Evolutionary conservation across 2,113 vertebrate genomes (phyloP), one percentile per base, ranked within the genome.

Genomic region (Halcyon malimbica): DNA sequence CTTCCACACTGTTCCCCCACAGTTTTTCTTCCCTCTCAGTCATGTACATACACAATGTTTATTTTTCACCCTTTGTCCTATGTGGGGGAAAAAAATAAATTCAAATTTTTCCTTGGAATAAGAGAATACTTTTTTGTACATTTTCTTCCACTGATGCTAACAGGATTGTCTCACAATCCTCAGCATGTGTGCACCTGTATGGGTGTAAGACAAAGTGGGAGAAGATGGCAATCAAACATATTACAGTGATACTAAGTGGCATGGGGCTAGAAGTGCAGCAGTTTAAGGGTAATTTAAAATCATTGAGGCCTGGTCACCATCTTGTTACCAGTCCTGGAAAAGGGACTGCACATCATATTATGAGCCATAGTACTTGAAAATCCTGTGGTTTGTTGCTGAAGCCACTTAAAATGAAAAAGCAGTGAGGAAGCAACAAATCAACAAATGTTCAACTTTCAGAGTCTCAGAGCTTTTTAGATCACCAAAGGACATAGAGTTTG

Each of bases 1-100:
- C n/a, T 87, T 56, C 54, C 39, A 78, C 1, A 0, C 42, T 2
- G 0, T 44, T 89, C 10, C 25, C 71, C 31, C 15, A 3, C 2
- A 3, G 25, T 53, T 88, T 85, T 69, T 16, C 5, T 88, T 93
- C 18, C 16, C 6, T 37, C 31, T 42, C 9, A 15, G 15, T 68
- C 42, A 67, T 8, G 6, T 54, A 54, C 9, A 65, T 70, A 76
- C 2, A 44, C 15, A 33, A 10, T 8, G 57, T 74, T 74, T 56
- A 13, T 24, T 71, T 89, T 76, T 56, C 50, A 65, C 28, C 16
- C 5, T 74, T 92, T 59, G 11, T 13, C 35, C 12, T 46, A 4
- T 50, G 9, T 33, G 13, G 7, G 7, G 8, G 6, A 2, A 65
- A 65, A 37, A 35, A 4, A 33, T 3, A 5, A 5, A 53, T 6